A percentile compares a stretch with the other conserved stretches of the same genome.
Conservation (phyloP, 2,888 invertebrate species). For the Agrochola lychnidis region DNA sequence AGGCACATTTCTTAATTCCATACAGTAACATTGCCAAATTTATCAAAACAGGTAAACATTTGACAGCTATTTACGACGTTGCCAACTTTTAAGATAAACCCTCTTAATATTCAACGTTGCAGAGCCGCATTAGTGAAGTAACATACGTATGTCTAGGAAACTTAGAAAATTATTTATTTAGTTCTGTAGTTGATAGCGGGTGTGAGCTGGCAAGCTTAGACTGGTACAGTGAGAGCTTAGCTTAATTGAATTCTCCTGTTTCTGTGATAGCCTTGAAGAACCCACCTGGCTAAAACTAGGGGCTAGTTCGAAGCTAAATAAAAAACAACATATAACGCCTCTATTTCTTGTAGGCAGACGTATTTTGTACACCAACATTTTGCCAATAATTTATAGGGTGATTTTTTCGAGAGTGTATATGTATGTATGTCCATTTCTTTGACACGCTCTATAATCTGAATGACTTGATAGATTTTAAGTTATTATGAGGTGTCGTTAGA, state of each 20-base stretch:
- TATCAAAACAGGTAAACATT: too few relatives aligned
- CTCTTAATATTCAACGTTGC: constrained; percentile 18
- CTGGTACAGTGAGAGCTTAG: constrained; percentile 3
- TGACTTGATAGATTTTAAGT: too few relatives aligned
- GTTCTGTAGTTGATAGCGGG: not conserved
- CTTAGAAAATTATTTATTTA: constrained; percentile 29
- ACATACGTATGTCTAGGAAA: constrained; percentile 1
- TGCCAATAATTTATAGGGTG: too few relatives aligned
- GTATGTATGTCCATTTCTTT: too few relatives aligned
- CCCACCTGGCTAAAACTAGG: not conserved
- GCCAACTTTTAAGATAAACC: too few relatives aligned
- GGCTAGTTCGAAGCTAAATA: not conserved
- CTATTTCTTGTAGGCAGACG: not conserved
- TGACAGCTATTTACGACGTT: too few relatives aligned
- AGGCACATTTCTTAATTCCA: too few relatives aligned
- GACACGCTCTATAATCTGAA: too few relatives aligned
- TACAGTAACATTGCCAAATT: too few relatives aligned
- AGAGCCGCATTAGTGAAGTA: not conserved
- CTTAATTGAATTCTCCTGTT: constrained; percentile 30
- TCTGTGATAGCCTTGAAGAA: not conserved
- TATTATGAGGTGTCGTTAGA: too few relatives aligned
- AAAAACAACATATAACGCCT: not conserved
- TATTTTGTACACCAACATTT: not conserved
- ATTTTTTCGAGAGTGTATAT: too few relatives aligned
- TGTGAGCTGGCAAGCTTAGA: constrained; percentile 9